Base-by-base conservation (phyloP, 2,113 vertebrate genomes). In the Setophaga petechia region DNA sequence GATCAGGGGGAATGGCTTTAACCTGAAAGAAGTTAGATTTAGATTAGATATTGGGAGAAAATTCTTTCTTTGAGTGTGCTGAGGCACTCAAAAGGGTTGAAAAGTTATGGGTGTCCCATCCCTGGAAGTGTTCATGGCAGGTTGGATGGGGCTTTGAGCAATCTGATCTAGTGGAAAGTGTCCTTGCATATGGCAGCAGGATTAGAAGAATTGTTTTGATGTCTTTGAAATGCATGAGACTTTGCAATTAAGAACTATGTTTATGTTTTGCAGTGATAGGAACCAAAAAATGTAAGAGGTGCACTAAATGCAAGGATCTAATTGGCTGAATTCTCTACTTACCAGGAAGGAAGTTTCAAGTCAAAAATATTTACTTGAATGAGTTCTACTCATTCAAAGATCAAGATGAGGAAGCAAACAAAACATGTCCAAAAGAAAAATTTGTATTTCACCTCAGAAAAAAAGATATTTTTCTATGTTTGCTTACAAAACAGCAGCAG, bases 111-210 rank as follows among this genome's bases (percentile, higher is more conserved):
- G 2, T 27, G 6, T 6, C 12, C 10, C 14, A 35, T 31, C 28
- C 14, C 17, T 47, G 30, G 21, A 66, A 59, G 4, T 27, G 21
- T 25, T 72, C 24, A 41, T 2, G 25, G 39, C 44, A 41, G 39
- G 12, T 1, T 79, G 46, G 17, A 46, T 59, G 28, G 5, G 12
- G 15, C 4, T 46, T 59, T 46, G 39, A 59, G 11, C 11, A 66
- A 13, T 11, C 31, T 57, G 12, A 39, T 37, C 10, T 66, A 66
- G 6, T 12, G 9, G 28, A 72, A 28, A 28, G 11, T 30, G 16
- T 25, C 24, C 8, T 37, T 46, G 30, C 0, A 1, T 19, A 9
- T 19, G 20, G 33, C 20, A 59, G 28, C 0, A 0, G 19, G 16
- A 33, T 20, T 39, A 46, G 44, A 41, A 57, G 3, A 52, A 51